phyloP scores from a whole-genome alignment of 1,140 invertebrate species.

The Hetaerina americana region DNA sequence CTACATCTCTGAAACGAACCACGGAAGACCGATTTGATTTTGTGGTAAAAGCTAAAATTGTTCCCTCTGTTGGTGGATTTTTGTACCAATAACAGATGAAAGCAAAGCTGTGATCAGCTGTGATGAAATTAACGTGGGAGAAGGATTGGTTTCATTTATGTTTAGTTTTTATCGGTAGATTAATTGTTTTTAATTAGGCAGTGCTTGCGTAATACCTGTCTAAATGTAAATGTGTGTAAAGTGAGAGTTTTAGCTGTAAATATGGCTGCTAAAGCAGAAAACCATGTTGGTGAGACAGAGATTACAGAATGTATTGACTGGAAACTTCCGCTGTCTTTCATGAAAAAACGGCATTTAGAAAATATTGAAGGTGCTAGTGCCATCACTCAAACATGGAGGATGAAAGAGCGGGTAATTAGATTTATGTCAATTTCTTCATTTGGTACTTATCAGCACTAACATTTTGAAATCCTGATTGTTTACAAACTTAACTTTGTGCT shows the following conservation, averaged over 20 bases:
- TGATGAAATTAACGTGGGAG: background rate
- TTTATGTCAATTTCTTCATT: slow-evolving; percentile 8
- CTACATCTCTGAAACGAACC: too few relatives aligned
- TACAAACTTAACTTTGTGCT: too few relatives aligned
- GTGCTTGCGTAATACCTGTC: background rate
- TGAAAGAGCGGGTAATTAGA: slow-evolving; percentile 71
- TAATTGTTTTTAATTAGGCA: background rate
- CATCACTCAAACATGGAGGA: slow-evolving; percentile 69
- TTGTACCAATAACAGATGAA: background rate
- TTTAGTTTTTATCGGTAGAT: background rate
- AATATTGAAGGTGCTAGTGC: slow-evolving; percentile 58
- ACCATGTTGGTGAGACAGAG: background rate
- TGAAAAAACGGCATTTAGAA: slow-evolving; percentile 57
- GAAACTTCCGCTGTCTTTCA: slow-evolving; percentile 50
- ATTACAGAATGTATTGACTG: slow-evolving; percentile 30
- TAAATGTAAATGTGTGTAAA: background rate
- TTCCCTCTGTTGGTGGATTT: background rate
- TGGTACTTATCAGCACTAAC: too few relatives aligned
- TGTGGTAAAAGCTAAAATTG: background rate
- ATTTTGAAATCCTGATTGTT: too few relatives aligned
- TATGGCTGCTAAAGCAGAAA: background rate
- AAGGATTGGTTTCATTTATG: background rate
- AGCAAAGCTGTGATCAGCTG: background rate
- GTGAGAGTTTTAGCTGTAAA: background rate
- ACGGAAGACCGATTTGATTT: too few relatives aligned